A percentile compares a stretch with the other conserved stretches of the same genome.
These are phyloP conservation scores for Druon quercuslanigerum DNA, from an alignment of 1,140 invertebrate genomes.

Conservation along the genomic window DNA sequence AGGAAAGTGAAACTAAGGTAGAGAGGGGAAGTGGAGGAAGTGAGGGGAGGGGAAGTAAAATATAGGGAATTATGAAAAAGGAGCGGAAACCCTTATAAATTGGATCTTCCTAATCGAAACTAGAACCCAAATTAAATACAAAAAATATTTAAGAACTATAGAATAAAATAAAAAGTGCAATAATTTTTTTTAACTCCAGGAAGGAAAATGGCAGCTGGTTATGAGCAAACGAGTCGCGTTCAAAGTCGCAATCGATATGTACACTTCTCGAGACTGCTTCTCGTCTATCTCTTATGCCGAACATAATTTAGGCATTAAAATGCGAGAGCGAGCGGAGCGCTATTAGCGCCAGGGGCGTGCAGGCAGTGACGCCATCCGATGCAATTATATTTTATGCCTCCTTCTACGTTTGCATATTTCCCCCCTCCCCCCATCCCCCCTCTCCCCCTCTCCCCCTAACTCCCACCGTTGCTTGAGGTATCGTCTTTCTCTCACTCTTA, in stretches of 20 bases:
- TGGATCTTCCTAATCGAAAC: neutral
- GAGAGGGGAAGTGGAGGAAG: too few relatives aligned
- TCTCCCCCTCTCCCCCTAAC: constrained; percentile 47
- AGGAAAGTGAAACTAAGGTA: too few relatives aligned
- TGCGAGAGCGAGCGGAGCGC: constrained; percentile 66
- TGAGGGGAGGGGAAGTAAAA: too few relatives aligned
- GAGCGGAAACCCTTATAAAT: too few relatives aligned
- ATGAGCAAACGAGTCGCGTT: neutral
- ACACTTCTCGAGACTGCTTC: constrained; percentile 55
- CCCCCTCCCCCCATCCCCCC: constrained; percentile 45
- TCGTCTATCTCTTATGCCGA: constrained; percentile 69
- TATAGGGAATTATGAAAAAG: too few relatives aligned
- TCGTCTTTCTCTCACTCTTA: constrained; percentile 50
- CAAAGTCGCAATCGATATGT: constrained; percentile 54
- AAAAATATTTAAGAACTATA: too few relatives aligned
- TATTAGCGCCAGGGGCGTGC: constrained; percentile 68
- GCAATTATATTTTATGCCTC: constrained; percentile 76
- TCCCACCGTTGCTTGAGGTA: constrained; percentile 47
- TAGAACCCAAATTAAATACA: neutral
- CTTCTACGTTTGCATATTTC: constrained; percentile 63
- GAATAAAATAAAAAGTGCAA: too few relatives aligned
- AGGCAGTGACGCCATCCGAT: constrained; percentile 72
- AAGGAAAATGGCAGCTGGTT: neutral
- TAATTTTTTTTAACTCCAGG: too few relatives aligned
- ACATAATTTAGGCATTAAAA: constrained; percentile 76